Evolutionary conservation across 2,797 vertebrate genomes (phyloP).

Genomic region (Notoglanidium macrostoma): DNA sequence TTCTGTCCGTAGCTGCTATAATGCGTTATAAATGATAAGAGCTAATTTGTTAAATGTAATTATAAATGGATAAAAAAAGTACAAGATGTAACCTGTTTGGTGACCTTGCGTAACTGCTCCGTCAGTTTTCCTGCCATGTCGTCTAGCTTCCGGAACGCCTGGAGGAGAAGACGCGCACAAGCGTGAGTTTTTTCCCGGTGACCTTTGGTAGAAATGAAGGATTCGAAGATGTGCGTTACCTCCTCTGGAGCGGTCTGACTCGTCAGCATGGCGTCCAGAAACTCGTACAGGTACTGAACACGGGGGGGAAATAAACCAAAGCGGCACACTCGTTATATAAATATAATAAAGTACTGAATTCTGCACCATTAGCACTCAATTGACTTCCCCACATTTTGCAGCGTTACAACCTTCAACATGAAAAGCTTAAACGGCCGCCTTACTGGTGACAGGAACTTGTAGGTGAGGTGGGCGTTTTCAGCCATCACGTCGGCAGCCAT

Average conservation of each 20-base stretch:
- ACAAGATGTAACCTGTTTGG: constrained; percentile 77
- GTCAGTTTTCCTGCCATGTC: constrained; percentile 83
- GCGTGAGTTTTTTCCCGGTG: not conserved
- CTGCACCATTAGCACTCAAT: not conserved
- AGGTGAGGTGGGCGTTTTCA: constrained; percentile 93
- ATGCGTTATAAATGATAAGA: not conserved
- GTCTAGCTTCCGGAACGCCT: constrained; percentile 91
- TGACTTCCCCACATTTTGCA: not conserved
- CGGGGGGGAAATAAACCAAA: no score
- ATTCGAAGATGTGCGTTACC: constrained; percentile 62
- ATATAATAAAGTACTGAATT: no score
- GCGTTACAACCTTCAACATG: not conserved
- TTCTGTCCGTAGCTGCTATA: not conserved
- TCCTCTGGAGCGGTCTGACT: constrained; percentile 94
- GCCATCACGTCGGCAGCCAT: constrained; percentile 94
- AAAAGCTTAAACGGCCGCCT: constrained; percentile 17
- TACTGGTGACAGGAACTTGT: constrained; percentile 89
- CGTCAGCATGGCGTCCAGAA: constrained; percentile 89
- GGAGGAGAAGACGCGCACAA: constrained; percentile 9
- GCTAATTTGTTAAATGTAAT: not conserved
- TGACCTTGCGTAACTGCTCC: constrained; percentile 85
- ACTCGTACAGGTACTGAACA: constrained; percentile 87
- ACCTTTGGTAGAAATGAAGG: not conserved
- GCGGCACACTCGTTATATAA: no score
- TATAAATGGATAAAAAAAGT: not conserved